phyloP scores from a whole-genome alignment of 2,797 vertebrate species.

The Buceros bicornis region DNA sequence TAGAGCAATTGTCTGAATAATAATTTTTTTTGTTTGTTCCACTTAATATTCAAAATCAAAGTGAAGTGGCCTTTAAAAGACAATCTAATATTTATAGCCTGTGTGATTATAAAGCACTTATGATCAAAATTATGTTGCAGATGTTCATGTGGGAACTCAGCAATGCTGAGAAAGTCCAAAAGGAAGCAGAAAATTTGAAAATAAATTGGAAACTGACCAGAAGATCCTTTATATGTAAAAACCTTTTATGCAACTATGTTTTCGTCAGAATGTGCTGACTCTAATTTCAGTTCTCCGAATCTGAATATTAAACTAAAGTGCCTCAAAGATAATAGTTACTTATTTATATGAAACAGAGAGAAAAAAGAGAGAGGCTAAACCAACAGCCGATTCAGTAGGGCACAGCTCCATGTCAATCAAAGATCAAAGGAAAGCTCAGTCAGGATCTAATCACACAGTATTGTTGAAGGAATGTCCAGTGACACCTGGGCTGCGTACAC shows the following conservation, averaged over 20 bases:
- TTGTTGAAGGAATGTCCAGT: background rate
- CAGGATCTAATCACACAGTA: background rate
- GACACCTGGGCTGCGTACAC: background rate
- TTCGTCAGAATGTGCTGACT: conserved; percentile 54
- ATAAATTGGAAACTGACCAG: conserved; percentile 62
- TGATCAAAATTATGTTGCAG: conserved; percentile 52
- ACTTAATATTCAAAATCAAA: conserved; percentile 65
- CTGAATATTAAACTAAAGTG: conserved; percentile 51
- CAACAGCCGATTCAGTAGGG: background rate
- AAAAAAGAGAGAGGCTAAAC: conserved; percentile 6
- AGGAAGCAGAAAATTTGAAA: conserved; percentile 61
- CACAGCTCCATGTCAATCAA: background rate
- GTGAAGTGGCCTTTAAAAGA: conserved; percentile 62
- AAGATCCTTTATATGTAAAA: conserved; percentile 67
- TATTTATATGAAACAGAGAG: conserved; percentile 30
- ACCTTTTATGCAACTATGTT: conserved; percentile 12
- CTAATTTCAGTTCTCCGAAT: conserved; percentile 57
- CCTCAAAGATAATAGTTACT: conserved; percentile 49
- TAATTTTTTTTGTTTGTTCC: conserved; percentile 54
- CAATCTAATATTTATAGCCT: conserved; percentile 57
- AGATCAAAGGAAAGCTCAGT: background rate
- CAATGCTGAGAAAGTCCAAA: conserved; percentile 38
- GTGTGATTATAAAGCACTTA: conserved; percentile 57
- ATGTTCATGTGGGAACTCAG: conserved; percentile 64
- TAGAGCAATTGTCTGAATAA: conserved; percentile 54